Base-by-base conservation (phyloP, 2,113 vertebrate species). In the Triplophysa rosa region DNA sequence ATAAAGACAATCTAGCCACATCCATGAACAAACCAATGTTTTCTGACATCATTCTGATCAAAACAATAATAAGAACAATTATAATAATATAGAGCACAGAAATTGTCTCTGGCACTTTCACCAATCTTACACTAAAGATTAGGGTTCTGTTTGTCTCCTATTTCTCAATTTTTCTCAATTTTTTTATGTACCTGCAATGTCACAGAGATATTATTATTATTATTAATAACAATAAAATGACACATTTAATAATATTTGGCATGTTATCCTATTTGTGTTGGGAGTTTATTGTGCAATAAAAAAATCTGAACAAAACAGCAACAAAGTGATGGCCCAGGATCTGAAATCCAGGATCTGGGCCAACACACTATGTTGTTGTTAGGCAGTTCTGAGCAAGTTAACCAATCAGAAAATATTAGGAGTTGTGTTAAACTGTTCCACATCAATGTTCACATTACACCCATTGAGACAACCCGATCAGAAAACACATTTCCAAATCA, bases 131-230 rank as follows among this genome's bases (percentile, higher is more conserved):
- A 87, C 77, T 84, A 71, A 80, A 81, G 73, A 80, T 77, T 83
- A 82, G 67, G 81, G 58, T 83, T 84, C 81, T 80, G 67, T 88
- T 85, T 84, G 91, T 91, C 88, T 90, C 80, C 86, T 86, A 86
- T 91, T 91, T 91, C 87, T 83, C 84, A 88, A 87, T 89, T 90
- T 82, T 92, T 80, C 67, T 67, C 67, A 79, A 2, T 93, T 92
- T 88, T 90, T 90, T 90, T 89, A 87, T 91, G 90, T 92, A 92
- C 90, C 88, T 92, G 90, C 90, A 89, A 93, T 92, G 91, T 93
- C 91, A 90, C 90, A 89, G 84, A 91, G 89, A 91, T 91, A 91
- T 89, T 91, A 89, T 90, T 91, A 89, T 90, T 92, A 90, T 91
- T 92, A 92, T 89, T 91, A 92, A 90, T 91, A 91, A 91, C 78